Base-by-base conservation (phyloP, 1,140 invertebrate species). In the Procambarus virginalis region DNA sequence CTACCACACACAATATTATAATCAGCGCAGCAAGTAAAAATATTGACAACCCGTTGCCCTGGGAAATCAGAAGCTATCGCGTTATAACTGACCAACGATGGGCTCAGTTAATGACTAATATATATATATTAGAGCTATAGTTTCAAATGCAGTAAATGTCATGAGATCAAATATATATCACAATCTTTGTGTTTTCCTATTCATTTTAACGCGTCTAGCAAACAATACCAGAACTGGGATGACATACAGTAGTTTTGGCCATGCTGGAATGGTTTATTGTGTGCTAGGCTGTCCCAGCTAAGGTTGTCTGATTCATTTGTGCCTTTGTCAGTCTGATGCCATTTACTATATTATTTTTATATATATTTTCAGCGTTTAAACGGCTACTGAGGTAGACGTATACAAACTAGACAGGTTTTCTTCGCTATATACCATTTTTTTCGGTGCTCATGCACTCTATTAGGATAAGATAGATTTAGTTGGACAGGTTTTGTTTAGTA, bases 121-220 rank as follows among this genome's bases (percentile, higher is more conserved):
- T 68, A 73, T 73, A 34, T 6, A 73, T 73, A 73, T 73, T 34
- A 73, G 22, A 34, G 20, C 14, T 17, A 17, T 20, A 68, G 8
- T 73, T n/a, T 73, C 68, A 73, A 73, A 73, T 73, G 68, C n/a
- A 73, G 20, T 34, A 73, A 73, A 73, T 8, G n/a, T 20, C 14
- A 34, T 73, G 68, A 73, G 68, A 73, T 73, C 68, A 73, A 34
- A 73, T 73, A 9, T 73, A 73, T 73, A 73, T 73, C 68, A 73
- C 68, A 73, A 73, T 73, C 20, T 73, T 22, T 73, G 68, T 73
- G 68, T 22, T 73, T 73, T 73, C n/a, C 22, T 73, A 73, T 34
- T 34, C n/a, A 34, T 73, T 73, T n/a, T 34, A 20, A 73, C 68
- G 34, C 68, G 8, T 73, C 22, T 34, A 64, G 14, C 4, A 64